Evolutionary conservation across 2,888 invertebrate species (phyloP).

Genomic region (Chrysolina haemoptera): DNA sequence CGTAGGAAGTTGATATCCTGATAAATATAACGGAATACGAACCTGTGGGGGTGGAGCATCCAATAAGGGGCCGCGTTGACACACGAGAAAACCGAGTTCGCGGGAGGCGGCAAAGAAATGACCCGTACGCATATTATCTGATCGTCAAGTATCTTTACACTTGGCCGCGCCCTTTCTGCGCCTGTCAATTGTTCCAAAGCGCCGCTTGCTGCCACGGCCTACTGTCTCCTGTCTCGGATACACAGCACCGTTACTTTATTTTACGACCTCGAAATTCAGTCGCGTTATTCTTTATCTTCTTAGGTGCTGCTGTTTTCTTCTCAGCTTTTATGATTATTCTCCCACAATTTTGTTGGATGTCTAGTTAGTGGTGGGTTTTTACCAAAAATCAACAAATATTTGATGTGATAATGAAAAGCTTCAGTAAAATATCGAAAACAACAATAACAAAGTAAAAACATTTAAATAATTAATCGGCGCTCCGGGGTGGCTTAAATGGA

Average conservation of each 20-base stretch:
- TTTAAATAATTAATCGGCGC: no score
- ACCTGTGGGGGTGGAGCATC: conserved; percentile 38
- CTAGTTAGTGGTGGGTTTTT: neutral
- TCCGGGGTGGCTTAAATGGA: no score
- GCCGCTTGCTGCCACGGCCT: conserved; percentile 53
- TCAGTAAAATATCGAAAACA: no score
- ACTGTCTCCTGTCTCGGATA: conserved; percentile 50
- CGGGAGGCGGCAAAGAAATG: conserved; percentile 62
- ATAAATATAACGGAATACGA: conserved; percentile 22
- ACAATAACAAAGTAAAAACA: no score
- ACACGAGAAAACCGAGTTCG: conserved; percentile 40
- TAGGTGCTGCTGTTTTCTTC: neutral
- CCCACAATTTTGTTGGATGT: neutral
- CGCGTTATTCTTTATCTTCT: conserved; percentile 40
- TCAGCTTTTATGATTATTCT: neutral
- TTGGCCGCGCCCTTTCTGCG: conserved; percentile 62
- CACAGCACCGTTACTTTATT: conserved; percentile 41
- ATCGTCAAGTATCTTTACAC: conserved; percentile 63
- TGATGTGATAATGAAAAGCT: no score
- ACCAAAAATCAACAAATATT: neutral
- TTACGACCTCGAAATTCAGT: conserved; percentile 44
- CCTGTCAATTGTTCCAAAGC: conserved; percentile 59
- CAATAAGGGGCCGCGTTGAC: conserved; percentile 48
- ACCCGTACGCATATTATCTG: conserved; percentile 63
- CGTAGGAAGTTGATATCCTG: conserved; percentile 8